Evolutionary conservation across 2,888 invertebrate genomes (phyloP), one percentile per base, ranked within the genome.

Genomic region (Crioceris asparagi): DNA sequence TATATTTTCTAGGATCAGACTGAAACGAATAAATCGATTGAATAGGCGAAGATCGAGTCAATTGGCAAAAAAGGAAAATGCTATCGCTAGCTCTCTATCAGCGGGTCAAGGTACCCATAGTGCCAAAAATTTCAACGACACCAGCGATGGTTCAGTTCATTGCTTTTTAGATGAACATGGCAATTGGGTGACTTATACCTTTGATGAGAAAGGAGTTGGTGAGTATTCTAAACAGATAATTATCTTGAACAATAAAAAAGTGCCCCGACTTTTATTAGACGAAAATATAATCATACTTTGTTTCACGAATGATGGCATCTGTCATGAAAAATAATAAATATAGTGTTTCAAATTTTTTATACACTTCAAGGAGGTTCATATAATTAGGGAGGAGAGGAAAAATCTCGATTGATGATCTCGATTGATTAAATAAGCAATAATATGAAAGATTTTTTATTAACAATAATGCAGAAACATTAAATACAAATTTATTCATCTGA

Each of bases 141-240:
- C 86, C 1, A 74, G 71, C 2, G 84, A 87, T 51, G 87, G 86
- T 8, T 83, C 87, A 1, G 80, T 86, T 26, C 88, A 90, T 61
- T 86, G 81, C 59, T 87, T 86, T 54, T 77, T 82, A 60, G 88
- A 90, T 54, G 87, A 88, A 56, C 76, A 77, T 51, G 87, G 86
- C 27, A 83, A 85, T 53, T 88, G 87, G 84, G 75, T 85, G 65
- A 83, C 86, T 1, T 84, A 84, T 53, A 84, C 86, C 0, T 90
- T 91, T 57, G 84, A 87, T 51, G 84, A 85, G 52, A 81, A 80
- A 49, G 78, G 79, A 48, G 39, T 35, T 12, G 74, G 75, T 50
- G 45, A 46, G 46, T 45, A 16, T 8, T 35, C 12, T 27, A 3
- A n/a, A 15, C 25, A 25, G 10, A 10, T 5, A n/a, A 3, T 21